phyloP scores from a whole-genome alignment of 2,797 vertebrate genomes.

The Clamator glandarius region DNA sequence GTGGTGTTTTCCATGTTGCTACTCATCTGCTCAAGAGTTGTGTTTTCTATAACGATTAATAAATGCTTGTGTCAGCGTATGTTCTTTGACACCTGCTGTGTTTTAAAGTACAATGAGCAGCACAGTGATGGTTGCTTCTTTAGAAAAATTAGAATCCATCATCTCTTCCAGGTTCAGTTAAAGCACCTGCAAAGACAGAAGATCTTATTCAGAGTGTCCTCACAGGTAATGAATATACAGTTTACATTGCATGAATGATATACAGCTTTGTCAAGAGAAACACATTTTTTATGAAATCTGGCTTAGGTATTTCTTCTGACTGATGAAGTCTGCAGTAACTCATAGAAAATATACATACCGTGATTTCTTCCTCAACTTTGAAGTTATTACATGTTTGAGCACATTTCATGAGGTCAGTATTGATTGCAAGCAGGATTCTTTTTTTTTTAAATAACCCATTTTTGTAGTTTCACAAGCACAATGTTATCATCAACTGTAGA shows the following conservation, averaged over 20 bases:
- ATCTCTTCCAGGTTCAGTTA: slow-evolving; percentile 84
- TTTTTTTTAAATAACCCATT: background rate
- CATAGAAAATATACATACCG: background rate
- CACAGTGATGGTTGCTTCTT: background rate
- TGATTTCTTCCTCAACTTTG: background rate
- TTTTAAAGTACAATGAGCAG: background rate
- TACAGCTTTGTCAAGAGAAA: background rate
- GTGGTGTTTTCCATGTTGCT: background rate
- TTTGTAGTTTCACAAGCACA: background rate
- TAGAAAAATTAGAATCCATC: background rate
- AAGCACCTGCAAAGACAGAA: slow-evolving; percentile 90
- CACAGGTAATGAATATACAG: slow-evolving; percentile 83
- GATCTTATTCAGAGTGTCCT: slow-evolving; percentile 95
- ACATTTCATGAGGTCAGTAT: background rate
- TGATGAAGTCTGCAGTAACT: background rate
- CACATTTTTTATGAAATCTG: background rate
- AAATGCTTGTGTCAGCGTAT: background rate
- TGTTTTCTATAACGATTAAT: background rate
- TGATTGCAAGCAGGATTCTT: background rate
- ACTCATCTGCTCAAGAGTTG: background rate
- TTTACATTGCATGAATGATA: background rate
- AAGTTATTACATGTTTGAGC: background rate
- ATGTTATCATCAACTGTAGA: background rate
- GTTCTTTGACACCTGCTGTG: background rate
- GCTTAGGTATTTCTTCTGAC: background rate